A percentile compares a stretch with the other conserved stretches of the same genome.
Evolutionary conservation across 2,888 invertebrate species (phyloP).

Genomic region (Polydrusus cervinus): DNA sequence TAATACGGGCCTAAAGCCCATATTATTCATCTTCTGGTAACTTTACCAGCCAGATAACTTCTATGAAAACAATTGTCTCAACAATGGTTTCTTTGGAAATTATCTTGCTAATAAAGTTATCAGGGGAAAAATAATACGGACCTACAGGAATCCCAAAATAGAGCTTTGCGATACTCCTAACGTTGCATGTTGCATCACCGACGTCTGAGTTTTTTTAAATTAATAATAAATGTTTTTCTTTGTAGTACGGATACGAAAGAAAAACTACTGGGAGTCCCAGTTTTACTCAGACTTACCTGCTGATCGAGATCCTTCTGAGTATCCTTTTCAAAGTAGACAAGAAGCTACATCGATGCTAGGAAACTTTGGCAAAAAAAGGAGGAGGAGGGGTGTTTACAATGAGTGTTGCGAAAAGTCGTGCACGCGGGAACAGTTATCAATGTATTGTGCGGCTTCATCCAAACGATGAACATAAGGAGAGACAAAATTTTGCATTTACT

Average conservation of each 20-base stretch:
- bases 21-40: no score
- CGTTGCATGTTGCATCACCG: no score
- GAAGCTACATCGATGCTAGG: conserved; percentile 60
- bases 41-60: no score
- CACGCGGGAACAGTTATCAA: conserved; percentile 63
- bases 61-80: no score
- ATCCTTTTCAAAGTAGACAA: conserved; percentile 60
- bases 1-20: no score
- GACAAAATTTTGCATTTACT: conserved; percentile 12
- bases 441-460: conserved; percentile 62
- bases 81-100: no score
- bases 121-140: no score
- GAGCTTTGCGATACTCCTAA: no score
- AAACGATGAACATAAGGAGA: conserved; percentile 19
- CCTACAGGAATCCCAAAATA: no score
- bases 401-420: conserved; percentile 68
- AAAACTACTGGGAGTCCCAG: conserved; percentile 32
- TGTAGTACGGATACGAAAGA: conserved; percentile 17
- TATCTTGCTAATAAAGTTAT: no score
- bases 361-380: conserved; percentile 59
- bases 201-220: no score
- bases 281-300: conserved; percentile 1
- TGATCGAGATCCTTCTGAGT: conserved; percentile 21
- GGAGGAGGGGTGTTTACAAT: conserved; percentile 65
- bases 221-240: no score